Evolutionary conservation across 2,113 vertebrate species (phyloP).

Genomic region (Mesitornis unicolor): DNA sequence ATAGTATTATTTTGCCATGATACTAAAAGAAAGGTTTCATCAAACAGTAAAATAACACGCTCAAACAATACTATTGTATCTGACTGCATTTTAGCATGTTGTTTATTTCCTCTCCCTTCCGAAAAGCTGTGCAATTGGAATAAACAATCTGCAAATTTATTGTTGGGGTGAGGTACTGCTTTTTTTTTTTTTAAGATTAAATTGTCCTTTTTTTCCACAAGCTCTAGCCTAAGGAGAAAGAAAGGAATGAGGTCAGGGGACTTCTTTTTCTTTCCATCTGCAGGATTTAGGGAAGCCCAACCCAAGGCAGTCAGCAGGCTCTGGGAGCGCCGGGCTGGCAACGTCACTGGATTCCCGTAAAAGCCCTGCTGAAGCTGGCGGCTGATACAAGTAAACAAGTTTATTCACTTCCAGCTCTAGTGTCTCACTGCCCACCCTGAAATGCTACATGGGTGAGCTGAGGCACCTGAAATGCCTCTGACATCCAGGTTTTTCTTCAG

Average conservation of each 20-base stretch:
- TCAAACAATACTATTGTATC: neutral
- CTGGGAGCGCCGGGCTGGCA: rapidly evolving
- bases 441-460: rapidly evolving
- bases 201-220: neutral
- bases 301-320: neutral
- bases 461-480: neutral
- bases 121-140: neutral
- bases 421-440: rapidly evolving
- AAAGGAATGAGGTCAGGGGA: neutral
- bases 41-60: neutral
- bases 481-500: neutral
- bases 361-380: neutral
- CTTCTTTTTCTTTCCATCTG: neutral
- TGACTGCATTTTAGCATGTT: neutral
- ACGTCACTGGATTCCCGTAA: rapidly evolving
- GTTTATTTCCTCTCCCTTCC: neutral
- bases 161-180: neutral
- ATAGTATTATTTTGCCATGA: neutral
- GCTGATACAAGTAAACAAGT: neutral
- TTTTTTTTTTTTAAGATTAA: neutral
- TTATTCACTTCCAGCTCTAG: neutral
- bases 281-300: neutral
- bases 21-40: neutral
- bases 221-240: neutral
- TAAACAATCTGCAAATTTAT: neutral